These are phyloP conservation scores for Struthio camelus DNA, from an alignment of 2,113 vertebrate genomes.

Conservation along the genomic window DNA sequence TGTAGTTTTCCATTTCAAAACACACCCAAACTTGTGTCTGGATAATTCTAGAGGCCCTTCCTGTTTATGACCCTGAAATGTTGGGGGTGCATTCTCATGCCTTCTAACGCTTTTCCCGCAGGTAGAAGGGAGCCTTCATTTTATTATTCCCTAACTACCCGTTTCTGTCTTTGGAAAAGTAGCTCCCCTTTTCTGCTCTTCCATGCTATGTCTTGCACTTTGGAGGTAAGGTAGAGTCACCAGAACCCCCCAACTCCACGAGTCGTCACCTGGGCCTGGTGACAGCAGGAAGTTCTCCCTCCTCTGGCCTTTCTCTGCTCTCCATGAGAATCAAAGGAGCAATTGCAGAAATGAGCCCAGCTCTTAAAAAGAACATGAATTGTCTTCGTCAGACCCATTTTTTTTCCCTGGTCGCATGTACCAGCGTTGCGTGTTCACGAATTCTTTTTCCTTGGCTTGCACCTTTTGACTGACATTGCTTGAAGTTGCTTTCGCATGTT, in stretches of 20 bases:
- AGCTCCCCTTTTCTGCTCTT: background rate
- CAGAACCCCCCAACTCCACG: background rate
- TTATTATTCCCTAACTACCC: background rate
- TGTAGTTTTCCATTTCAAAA: background rate
- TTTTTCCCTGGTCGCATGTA: background rate
- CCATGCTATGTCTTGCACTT: background rate
- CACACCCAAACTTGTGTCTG: background rate
- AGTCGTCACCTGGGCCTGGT: background rate
- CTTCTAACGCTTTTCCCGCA: background rate
- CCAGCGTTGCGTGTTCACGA: background rate
- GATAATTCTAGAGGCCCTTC: background rate
- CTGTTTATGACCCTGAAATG: background rate
- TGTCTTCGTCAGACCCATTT: background rate
- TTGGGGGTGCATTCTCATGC: background rate
- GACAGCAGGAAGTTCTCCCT: background rate
- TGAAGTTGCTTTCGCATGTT: background rate
- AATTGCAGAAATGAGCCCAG: background rate
- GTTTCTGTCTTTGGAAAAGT: background rate
- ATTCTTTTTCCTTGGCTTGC: background rate
- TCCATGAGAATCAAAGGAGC: background rate
- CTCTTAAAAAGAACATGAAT: background rate
- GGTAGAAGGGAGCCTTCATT: background rate
- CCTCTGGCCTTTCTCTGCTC: background rate
- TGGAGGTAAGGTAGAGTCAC: background rate
- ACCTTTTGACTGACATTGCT: background rate